Base-by-base conservation (phyloP, 1,140 invertebrate genomes). In the Acyrthosiphon pisum region DNA sequence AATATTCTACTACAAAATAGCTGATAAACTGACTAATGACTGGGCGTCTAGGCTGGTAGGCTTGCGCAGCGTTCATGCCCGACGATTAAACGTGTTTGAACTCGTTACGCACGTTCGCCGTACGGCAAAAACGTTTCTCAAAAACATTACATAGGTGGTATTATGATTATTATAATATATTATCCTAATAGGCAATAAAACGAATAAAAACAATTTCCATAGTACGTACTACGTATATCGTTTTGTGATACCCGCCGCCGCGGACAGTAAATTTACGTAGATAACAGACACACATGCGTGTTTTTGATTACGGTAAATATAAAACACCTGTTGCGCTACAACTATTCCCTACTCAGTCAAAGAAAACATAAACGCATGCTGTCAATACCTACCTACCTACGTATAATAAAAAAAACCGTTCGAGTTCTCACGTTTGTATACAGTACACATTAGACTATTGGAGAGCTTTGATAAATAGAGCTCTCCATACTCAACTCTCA, bases 51-150 rank as follows among this genome's bases (percentile, higher is more conserved):
- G 26, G 53, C 37, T 37, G 11, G 35, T 44, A 90, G 11, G 50
- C 4, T 44, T 35, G 53, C n/a, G 46, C 26, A 48, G 30, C 68
- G 60, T 48, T 50, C 6, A 23, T 83, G 30, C n/a, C 14, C 26
- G 44, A 50, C 68, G 44, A 46, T 83, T 48, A 83, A 83, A 92
- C 90, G 90, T 92, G 90, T 92, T 92, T 48, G 90, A 50, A 92
- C 90, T 83, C 68, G 48, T 92, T 83, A 92, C n/a, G 44, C 90
- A 91, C 60, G 90, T 81, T 91, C 37, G 83, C 7, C 83, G 83
- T 84, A 41, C 44, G 44, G 56, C 37, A 23, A 81, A 81, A 91
- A 48, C 46, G 68, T 91, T 89, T 89, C 87, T 89, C 53, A 56
- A 89, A 89, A 89, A 35, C 37, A 87, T 87, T 30, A 3, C 60